Conservation (phyloP, 1,140 invertebrate genomes). For the Sycobia sp. region DNA sequence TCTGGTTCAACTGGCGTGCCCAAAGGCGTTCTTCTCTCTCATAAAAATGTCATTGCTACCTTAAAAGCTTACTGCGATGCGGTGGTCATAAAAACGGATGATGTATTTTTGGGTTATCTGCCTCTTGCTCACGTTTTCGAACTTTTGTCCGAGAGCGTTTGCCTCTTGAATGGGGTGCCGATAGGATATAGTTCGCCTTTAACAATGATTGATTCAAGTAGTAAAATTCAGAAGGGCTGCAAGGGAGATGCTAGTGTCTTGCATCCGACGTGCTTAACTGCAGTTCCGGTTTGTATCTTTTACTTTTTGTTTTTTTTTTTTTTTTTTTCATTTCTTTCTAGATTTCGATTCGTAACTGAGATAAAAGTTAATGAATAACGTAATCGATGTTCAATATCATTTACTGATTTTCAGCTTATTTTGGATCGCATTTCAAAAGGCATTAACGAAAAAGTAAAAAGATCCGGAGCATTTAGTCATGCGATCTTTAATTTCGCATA, state of each 20-base stretch:
- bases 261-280: slow-evolving; percentile 90
- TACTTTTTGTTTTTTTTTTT: slow-evolving; percentile 1
- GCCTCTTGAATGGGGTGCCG: slow-evolving; percentile 80
- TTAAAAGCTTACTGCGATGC: slow-evolving; percentile 86
- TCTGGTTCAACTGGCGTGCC: slow-evolving; percentile 92
- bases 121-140: slow-evolving; percentile 98
- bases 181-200: slow-evolving; percentile 96
- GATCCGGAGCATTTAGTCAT: slow-evolving; percentile 74
- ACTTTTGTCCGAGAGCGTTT: slow-evolving; percentile 79
- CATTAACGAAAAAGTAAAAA: slow-evolving; percentile 88
- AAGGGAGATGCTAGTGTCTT: slow-evolving; percentile 90
- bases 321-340: slow-evolving; percentile 8
- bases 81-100: slow-evolving; percentile 72
- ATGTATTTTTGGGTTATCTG: slow-evolving; percentile 92
- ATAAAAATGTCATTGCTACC: slow-evolving; percentile 88
- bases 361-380: too few relatives aligned
- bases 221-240: slow-evolving; percentile 92
- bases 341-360: background rate
- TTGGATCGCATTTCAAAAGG: slow-evolving; percentile 95
- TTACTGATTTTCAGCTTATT: slow-evolving; percentile 74
- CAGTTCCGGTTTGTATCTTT: slow-evolving; percentile 81
- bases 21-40: slow-evolving; percentile 85
- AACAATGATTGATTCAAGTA: slow-evolving; percentile 94
- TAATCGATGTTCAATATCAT: too few relatives aligned
- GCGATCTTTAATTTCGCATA: slow-evolving; percentile 91